Base-by-base conservation (phyloP, 2,797 vertebrate genomes). In the Sebastes miniatus region DNA sequence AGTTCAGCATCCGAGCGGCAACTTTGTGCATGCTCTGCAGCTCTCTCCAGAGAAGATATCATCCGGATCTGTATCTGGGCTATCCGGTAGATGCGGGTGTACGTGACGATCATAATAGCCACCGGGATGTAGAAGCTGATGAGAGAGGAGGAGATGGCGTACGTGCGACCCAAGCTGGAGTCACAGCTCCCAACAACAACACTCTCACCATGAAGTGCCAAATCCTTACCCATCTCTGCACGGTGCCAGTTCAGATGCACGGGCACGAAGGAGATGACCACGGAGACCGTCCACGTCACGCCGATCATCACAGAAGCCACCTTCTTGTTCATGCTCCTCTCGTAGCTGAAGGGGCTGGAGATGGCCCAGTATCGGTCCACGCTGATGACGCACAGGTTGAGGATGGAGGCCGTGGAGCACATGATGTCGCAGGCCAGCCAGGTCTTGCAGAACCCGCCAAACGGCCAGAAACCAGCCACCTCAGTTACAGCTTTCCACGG, bases 401-500 rank as follows among this genome's bases (percentile, higher is more conserved):
- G 96, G 2, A 97, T 97, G 87, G 97, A 97, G 0, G 97, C 97
- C 0, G 96, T 97, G 92, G 96, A 97, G 89, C 97, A 97, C 96
- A 97, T 96, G 82, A 97, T 97, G 7, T 97, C 97, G 10, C 96
- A 97, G 70, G 97, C 96, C 87, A 97, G 94, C 96, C 97, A 97
- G 72, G 96, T 96, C 74, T 96, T 95, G 73, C 97, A 97, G 91
- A 97, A 97, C 1, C 79, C 68, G 0, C 94, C 93, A 43, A 95
- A 95, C 18, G 92, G 92, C 94, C 94, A 95, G 75, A 88, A 93
- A 4, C 94, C 94, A 1, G 83, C 88, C 69, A 95, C 94, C 34
- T 95, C 93, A 1, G 93, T 86, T 16, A 80, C 90, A 1, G 92
- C 93, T 76, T 94, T 94, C 94, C 94, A 95, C 1, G 94, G 94